Conservation (phyloP, 2,888 invertebrate genomes). For the Leptothorax acervorum region DNA sequence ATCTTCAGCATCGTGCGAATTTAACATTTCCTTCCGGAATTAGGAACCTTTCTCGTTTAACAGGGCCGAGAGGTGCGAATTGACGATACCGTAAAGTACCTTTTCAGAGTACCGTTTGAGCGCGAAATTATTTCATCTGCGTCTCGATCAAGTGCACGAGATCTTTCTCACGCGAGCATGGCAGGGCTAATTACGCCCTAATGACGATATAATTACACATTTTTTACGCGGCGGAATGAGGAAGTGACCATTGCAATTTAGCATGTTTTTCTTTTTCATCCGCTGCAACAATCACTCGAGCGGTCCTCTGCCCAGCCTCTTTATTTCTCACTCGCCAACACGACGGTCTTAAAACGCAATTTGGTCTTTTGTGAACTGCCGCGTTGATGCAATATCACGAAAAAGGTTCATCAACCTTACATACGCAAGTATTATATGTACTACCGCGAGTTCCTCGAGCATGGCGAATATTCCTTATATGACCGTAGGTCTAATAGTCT, state of each 20-base stretch:
- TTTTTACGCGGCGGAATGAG: slow-evolving; percentile 32
- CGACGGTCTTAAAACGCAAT: background rate
- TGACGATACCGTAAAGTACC: slow-evolving; percentile 36
- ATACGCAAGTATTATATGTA: slow-evolving; percentile 13
- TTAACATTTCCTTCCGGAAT: background rate
- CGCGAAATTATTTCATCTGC: slow-evolving; percentile 55
- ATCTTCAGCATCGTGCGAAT: slow-evolving; percentile 38
- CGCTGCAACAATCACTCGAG: slow-evolving; percentile 15
- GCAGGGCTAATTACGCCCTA: slow-evolving; percentile 47
- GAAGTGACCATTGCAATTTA: slow-evolving; percentile 35
- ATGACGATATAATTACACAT: slow-evolving; percentile 53
- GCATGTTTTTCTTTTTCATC: background rate
- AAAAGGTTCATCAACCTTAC: slow-evolving; percentile 41
- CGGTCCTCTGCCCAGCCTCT: background rate
- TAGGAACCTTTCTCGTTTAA: background rate
- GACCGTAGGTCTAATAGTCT: slow-evolving; percentile 41
- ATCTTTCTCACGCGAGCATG: slow-evolving; percentile 54
- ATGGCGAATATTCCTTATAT: slow-evolving; percentile 35
- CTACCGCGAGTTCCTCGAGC: slow-evolving; percentile 31
- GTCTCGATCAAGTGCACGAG: slow-evolving; percentile 36
- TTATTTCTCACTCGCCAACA: background rate
- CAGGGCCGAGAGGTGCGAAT: slow-evolving; percentile 38
- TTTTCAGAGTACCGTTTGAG: slow-evolving; percentile 58
- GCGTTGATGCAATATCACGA: slow-evolving; percentile 23
- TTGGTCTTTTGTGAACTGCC: background rate